Percentiles rank a stretch among this genome's conserved stretches.
Evolutionary conservation across 2,113 vertebrate genomes (phyloP).

Genomic region (Microcebus murinus): DNA sequence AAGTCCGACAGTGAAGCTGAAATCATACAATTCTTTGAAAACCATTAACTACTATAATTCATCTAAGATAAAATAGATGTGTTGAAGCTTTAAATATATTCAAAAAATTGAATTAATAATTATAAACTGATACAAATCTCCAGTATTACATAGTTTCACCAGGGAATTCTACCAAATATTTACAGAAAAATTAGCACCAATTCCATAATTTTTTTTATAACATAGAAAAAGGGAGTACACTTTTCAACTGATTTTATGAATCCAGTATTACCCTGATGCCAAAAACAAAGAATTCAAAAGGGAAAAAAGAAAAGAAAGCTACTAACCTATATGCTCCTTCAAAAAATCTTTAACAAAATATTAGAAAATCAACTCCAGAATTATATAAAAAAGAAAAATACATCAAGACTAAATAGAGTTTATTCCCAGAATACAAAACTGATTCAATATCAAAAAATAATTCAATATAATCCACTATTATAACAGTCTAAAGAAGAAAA

Average conservation of each 20-base stretch:
- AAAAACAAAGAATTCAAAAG: neutral
- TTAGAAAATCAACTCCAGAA: neutral
- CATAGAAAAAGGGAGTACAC: neutral
- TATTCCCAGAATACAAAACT: neutral
- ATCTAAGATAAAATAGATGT: neutral
- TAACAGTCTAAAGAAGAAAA: neutral
- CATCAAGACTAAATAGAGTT: neutral
- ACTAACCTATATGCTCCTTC: neutral
- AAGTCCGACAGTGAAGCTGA: neutral
- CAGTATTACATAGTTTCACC: neutral
- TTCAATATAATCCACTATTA: neutral
- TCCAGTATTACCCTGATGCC: neutral
- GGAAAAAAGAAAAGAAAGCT: neutral
- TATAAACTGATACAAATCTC: neutral
- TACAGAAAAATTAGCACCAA: neutral
- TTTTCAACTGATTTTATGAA: neutral
- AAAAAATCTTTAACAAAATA: neutral
- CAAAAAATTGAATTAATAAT: neutral
- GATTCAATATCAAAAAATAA: neutral
- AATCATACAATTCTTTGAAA: neutral
- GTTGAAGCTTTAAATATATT: neutral
- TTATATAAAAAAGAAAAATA: neutral
- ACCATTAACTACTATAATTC: neutral
- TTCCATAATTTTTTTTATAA: neutral
- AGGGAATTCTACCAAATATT: neutral